Conservation (phyloP, 2,888 invertebrate genomes). For the Acanthacorydalis orientalis region DNA sequence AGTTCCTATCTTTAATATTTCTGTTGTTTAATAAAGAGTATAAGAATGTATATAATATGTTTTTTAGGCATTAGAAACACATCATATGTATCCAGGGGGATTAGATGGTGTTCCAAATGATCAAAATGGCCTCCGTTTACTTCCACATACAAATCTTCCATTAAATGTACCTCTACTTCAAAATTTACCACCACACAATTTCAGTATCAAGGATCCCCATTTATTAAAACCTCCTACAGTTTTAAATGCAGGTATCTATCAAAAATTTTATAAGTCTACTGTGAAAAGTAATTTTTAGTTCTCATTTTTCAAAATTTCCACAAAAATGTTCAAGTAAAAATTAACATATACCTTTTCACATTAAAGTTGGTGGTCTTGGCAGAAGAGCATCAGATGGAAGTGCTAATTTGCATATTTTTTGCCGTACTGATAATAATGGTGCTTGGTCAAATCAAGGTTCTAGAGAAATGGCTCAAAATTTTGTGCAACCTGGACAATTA, state of each 20-base stretch:
- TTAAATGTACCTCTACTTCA: conserved; percentile 69
- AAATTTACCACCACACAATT: conserved; percentile 68
- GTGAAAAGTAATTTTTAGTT: too few relatives aligned
- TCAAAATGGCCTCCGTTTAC: conserved; percentile 27
- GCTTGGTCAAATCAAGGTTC: conserved; percentile 38
- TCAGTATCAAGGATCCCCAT: conserved; percentile 85
- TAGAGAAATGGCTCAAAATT: conserved; percentile 19
- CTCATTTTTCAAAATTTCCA: too few relatives aligned
- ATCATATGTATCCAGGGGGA: conserved; percentile 9
- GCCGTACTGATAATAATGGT: conserved; percentile 24
- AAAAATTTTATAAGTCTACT: conserved; percentile 3
- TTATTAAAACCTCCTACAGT: conserved; percentile 84
- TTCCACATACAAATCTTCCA: conserved; percentile 71
- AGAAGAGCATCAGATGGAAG: conserved; percentile 92
- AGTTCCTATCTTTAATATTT: too few relatives aligned
- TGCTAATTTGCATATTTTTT: conserved; percentile 69
- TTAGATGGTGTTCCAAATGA: conserved; percentile 16
- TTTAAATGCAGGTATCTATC: conserved; percentile 54
- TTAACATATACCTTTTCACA: conserved; percentile 5
- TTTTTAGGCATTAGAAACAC: conserved; percentile 7
- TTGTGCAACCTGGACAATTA: background rate
- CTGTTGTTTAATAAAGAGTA: too few relatives aligned
- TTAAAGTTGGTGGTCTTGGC: conserved; percentile 59
- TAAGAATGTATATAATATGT: conserved; percentile 7
- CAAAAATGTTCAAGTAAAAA: too few relatives aligned